Percentiles rank a stretch among this genome's conserved stretches.
Evolutionary conservation across 2,797 vertebrate genomes (phyloP).

Genomic region (Sternarchorhynchus goeldii): DNA sequence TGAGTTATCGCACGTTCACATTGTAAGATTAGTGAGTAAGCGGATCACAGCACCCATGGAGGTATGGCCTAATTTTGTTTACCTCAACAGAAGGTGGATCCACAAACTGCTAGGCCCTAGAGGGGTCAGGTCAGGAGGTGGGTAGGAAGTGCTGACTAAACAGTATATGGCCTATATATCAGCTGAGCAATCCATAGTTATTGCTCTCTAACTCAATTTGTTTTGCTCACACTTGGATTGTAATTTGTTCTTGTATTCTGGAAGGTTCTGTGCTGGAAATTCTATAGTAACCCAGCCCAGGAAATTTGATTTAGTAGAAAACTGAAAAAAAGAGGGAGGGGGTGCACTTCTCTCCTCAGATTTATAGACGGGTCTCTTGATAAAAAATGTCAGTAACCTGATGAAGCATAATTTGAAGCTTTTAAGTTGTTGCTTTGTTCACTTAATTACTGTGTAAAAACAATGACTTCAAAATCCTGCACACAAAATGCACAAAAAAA

Average conservation of each 20-base stretch:
- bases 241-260: no score
- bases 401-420: neutral
- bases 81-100: slow-evolving; percentile 59
- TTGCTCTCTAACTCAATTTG: slow-evolving; percentile 6
- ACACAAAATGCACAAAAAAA: neutral
- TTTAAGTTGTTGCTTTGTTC: neutral
- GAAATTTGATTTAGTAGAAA: neutral
- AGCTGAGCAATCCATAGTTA: neutral
- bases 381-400: neutral
- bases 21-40: slow-evolving; percentile 10
- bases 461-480: neutral
- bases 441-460: neutral
- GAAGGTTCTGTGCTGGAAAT: no score
- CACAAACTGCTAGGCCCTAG: slow-evolving; percentile 63
- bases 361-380: neutral
- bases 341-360: neutral
- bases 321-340: neutral
- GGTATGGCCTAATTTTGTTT: slow-evolving; percentile 52
- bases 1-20: neutral
- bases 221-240: no score
- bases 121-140: slow-evolving; percentile 37
- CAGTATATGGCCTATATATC: neutral
- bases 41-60: slow-evolving; percentile 18
- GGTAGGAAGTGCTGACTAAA: no score
- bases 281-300: no score